Evolutionary conservation across 2,888 invertebrate genomes (phyloP).

Genomic region (Plebejus melissa): DNA sequence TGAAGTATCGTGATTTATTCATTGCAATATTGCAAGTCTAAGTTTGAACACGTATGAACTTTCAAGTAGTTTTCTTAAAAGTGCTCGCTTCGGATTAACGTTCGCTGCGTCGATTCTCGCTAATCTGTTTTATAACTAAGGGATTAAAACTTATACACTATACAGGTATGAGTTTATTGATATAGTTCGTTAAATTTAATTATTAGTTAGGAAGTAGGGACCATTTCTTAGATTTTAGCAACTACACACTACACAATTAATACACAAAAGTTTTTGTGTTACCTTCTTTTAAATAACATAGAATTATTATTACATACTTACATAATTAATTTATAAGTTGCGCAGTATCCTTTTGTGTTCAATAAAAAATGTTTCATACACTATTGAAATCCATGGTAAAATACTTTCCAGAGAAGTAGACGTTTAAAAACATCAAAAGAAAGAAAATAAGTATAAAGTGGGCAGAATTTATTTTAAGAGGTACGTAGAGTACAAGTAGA

Average conservation of each 20-base stretch:
- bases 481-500: background rate
- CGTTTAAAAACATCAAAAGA: too few relatives aligned
- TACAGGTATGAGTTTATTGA: background rate
- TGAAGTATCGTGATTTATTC: slow-evolving; percentile 7
- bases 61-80: slow-evolving; percentile 17
- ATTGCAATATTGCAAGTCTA: slow-evolving; percentile 18
- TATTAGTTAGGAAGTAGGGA: background rate
- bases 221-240: background rate
- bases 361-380: too few relatives aligned
- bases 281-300: too few relatives aligned
- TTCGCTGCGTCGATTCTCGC: slow-evolving; percentile 9
- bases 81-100: slow-evolving; percentile 10
- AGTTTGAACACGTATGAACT: slow-evolving; percentile 17
- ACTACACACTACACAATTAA: background rate
- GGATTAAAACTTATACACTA: slow-evolving; percentile 8
- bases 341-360: too few relatives aligned
- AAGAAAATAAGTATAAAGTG: background rate
- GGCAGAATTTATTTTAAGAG: background rate
- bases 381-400: too few relatives aligned
- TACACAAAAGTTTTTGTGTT: too few relatives aligned
- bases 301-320: too few relatives aligned
- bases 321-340: too few relatives aligned
- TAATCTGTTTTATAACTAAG: slow-evolving; percentile 21
- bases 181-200: slow-evolving; percentile 9
- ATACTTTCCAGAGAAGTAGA: too few relatives aligned